Evolutionary conservation across 2,113 vertebrate genomes (phyloP).

Genomic region (Strix uralensis): DNA sequence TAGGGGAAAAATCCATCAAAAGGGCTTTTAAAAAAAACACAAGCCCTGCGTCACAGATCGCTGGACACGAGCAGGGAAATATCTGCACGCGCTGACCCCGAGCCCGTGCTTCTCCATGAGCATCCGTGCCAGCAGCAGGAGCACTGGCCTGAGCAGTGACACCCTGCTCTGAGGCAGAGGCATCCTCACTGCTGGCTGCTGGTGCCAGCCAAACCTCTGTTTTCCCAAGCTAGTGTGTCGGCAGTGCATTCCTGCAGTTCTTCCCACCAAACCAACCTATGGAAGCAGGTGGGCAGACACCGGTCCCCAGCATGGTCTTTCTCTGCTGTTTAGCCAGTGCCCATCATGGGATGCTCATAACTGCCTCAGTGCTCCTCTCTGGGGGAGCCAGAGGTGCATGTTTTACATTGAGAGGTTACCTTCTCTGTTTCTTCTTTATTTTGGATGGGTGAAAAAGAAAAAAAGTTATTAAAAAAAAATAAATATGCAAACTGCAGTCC

Average conservation of each 20-base stretch:
- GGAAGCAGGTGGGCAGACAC: rapidly evolving
- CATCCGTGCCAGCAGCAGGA: background rate
- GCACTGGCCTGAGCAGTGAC: too few species aligned
- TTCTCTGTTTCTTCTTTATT: background rate
- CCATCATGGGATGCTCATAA: background rate
- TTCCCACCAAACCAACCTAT: background rate
- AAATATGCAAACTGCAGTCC: background rate
- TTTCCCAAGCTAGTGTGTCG: background rate
- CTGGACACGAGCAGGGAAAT: background rate
- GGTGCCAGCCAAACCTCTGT: background rate
- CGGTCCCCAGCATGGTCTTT: rapidly evolving
- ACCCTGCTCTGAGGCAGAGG: rapidly evolving
- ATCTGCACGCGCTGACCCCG: rapidly evolving
- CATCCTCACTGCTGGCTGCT: background rate
- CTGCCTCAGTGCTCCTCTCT: background rate
- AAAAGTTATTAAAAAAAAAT: background rate
- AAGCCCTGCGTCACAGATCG: background rate
- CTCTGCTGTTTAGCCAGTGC: background rate
- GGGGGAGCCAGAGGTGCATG: background rate
- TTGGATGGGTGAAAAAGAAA: background rate
- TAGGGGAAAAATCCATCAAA: slow-evolving; percentile 27
- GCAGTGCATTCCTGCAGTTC: background rate
- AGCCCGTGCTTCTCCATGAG: background rate
- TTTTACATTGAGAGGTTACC: background rate
- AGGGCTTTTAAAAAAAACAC: background rate